Conservation (phyloP, 1,140 invertebrate species). For the Meloidogyne hapla region DNA sequence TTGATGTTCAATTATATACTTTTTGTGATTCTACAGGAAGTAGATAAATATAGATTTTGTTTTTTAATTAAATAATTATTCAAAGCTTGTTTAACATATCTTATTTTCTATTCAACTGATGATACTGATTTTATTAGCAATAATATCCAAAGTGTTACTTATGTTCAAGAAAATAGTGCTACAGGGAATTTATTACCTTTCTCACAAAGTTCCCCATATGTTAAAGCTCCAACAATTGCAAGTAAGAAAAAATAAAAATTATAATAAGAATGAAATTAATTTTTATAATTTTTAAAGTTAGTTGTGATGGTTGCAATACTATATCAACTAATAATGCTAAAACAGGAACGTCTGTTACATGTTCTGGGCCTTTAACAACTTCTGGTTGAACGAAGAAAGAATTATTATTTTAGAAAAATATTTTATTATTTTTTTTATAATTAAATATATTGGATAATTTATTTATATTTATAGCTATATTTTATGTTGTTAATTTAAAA, state of each 20-base stretch:
- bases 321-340: conserved; percentile 13
- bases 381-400: background rate
- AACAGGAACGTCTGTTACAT: conserved; percentile 8
- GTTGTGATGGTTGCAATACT: conserved; percentile 8
- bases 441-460: too few species aligned
- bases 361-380: conserved; percentile 9
- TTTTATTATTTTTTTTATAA: background rate
- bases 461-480: too few species aligned
- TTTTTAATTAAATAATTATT: background rate
- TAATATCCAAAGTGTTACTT: background rate
- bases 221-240: conserved; percentile 1
- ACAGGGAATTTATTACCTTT: background rate
- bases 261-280: too few species aligned
- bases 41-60: background rate
- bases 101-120: conserved; percentile 4
- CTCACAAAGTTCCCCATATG: background rate
- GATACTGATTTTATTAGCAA: background rate
- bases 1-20: conserved; percentile 13
- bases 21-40: conserved; percentile 5
- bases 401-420: background rate
- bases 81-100: conserved; percentile 6
- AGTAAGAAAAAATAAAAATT: background rate
- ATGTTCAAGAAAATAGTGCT: background rate
- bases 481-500: too few species aligned
- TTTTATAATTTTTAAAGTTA: background rate